Percentiles rank a stretch among this genome's conserved stretches.
Conservation (phyloP, 2,888 invertebrate genomes). For the Agrilus mali region DNA sequence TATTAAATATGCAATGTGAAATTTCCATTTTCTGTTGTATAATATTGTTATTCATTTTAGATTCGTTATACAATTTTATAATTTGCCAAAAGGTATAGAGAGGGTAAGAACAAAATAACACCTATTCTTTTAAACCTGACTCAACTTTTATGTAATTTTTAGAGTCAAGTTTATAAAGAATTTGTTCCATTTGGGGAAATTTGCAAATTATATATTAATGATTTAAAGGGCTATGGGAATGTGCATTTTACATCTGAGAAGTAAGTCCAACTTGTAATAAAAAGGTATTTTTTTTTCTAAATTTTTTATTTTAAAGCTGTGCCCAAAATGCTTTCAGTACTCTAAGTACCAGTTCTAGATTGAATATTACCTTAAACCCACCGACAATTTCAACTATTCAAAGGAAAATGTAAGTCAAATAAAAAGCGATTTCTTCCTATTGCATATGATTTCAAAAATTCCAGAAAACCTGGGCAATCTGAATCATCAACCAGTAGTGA, state of each 20-base stretch:
- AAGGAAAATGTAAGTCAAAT: no score
- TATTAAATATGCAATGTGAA: no score
- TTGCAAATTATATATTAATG: conserved; percentile 15
- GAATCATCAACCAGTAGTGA: no score
- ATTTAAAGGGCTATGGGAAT: conserved; percentile 10
- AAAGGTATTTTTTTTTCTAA: background rate
- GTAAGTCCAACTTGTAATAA: conserved; percentile 12
- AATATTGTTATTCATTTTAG: no score
- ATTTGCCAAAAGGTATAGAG: no score
- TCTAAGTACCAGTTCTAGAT: background rate
- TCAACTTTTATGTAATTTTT: background rate
- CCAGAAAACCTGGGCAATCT: no score
- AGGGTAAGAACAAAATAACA: no score
- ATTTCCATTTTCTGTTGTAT: no score
- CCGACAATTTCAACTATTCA: background rate
- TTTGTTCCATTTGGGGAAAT: conserved; percentile 16
- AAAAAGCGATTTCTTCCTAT: no score
- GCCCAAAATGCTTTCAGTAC: conserved; percentile 1
- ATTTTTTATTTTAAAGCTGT: conserved; percentile 3
- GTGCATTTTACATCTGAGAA: conserved; percentile 13
- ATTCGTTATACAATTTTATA: no score
- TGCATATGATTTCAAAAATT: no score
- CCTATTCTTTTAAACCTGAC: no score
- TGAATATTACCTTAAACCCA: background rate
- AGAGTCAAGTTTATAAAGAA: conserved; percentile 5